A percentile compares a stretch with the other conserved stretches of the same genome.
phyloP scores from a whole-genome alignment of 2,797 vertebrate species.

The Poecile montanus region DNA sequence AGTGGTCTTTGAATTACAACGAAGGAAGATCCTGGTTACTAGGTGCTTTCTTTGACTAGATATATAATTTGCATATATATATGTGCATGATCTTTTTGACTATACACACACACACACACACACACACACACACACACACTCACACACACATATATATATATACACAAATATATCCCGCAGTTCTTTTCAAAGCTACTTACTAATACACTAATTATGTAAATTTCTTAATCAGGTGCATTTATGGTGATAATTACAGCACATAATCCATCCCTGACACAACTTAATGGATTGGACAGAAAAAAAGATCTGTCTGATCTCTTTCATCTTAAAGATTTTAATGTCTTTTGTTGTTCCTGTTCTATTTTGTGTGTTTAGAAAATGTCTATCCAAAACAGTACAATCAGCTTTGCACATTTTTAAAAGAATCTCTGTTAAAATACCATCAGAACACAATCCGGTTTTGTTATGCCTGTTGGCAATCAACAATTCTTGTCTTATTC shows the following conservation, averaged over 20 bases:
- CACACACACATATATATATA: background rate
- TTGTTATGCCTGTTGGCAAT: background rate
- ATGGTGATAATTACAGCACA: background rate
- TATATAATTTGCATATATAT: background rate
- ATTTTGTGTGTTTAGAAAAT: background rate
- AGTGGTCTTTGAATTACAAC: background rate
- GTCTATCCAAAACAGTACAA: background rate
- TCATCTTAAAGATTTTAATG: background rate
- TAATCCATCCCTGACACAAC: background rate
- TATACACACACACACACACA: no score
- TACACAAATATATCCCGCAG: background rate
- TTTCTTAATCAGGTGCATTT: constrained; percentile 1
- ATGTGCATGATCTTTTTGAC: background rate
- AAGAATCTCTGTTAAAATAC: constrained; percentile 23
- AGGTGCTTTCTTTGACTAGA: background rate
- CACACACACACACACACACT: no score
- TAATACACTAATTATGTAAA: background rate
- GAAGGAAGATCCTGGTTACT: background rate
- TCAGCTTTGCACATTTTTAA: background rate
- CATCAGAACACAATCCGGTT: constrained; percentile 31
- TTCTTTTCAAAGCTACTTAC: background rate
- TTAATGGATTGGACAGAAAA: background rate
- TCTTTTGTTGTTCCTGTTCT: background rate
- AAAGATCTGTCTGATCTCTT: background rate
- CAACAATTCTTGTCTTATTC: constrained; percentile 51